Conservation (phyloP, 1,140 invertebrate genomes). For the Drosophila erecta region DNA sequence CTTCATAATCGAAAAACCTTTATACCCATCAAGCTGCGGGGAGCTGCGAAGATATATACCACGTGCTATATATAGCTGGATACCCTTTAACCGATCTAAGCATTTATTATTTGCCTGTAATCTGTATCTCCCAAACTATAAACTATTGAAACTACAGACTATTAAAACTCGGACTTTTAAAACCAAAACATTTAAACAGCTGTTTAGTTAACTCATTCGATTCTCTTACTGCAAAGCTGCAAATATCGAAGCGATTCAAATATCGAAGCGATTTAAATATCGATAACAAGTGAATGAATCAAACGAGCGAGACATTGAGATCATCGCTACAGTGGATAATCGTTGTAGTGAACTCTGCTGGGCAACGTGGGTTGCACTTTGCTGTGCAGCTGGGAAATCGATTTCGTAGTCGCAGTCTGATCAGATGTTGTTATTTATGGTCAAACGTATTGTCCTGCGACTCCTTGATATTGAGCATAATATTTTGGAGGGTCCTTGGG, state of each 20-base stretch:
- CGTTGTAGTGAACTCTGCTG: conserved; percentile 8
- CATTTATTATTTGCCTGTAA: no score
- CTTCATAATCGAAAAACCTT: conserved; percentile 76
- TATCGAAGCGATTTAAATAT: no score
- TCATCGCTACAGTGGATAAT: background rate
- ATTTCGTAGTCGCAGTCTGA: conserved; percentile 44
- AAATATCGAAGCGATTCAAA: no score
- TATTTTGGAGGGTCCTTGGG: background rate
- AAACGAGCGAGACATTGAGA: background rate
- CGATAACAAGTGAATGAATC: background rate
- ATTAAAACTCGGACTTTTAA: no score
- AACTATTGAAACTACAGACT: no score
- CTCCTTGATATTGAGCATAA: background rate
- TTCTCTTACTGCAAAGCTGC: no score
- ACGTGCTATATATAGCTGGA: no score
- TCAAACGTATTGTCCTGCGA: conserved; percentile 25
- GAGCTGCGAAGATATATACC: background rate
- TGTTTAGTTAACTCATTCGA: no score
- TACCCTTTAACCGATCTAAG: background rate
- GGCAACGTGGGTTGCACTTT: conserved; percentile 35
- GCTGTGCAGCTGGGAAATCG: conserved; percentile 47
- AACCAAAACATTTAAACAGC: no score
- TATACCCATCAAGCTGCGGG: conserved; percentile 38
- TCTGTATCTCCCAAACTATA: no score
- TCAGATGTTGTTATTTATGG: conserved; percentile 60